Base-by-base conservation (phyloP, 2,113 vertebrate species). In the Acanthochromis polyacanthus region DNA sequence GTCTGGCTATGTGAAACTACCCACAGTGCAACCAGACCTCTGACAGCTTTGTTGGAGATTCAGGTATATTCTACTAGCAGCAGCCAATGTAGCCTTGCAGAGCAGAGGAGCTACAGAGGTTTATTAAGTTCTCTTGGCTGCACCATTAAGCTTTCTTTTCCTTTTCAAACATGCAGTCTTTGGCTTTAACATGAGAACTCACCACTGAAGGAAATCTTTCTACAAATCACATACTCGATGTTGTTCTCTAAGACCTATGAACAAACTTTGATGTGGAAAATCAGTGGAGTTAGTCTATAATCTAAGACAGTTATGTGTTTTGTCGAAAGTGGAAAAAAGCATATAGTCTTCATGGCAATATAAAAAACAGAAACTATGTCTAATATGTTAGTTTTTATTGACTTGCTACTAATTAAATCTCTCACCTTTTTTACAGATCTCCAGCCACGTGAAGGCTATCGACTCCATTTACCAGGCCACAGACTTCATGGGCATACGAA, bases 371-470 rank as follows among this genome's bases (percentile, higher is more conserved):
- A 65, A 23, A 48, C 7, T 4, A 12, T 23, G 32, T 51, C 10
- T n/a, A 17, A 40, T 50, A 45, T 20, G 2, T 25, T n/a, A n/a
- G n/a, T n/a, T n/a, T n/a, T n/a, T n/a, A n/a, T 81, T 40, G 10
- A 28, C 17, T 56, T 32, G 28, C 51, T 51, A 2, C 36, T 55
- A 4, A 68, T 78, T 62, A 57, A 22, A 70, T 12, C 0, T 1
- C 4, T 68, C 4, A 16, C 23, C 67, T 55, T 76, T 51, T 60
- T 46, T 55, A n/a, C 91, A 99, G 98, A 99, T 99, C 84, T 99
- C 98, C 89, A 98, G 97, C 90, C 98, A 99, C 0, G 97, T 99
- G 15, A 99, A 98, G 92, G 98, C 98, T 0, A 98, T 99, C 67
- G 95, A 99, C 92, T 95, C 96, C 43, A 97, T 99, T 93, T 99